Conservation (phyloP, 1,140 invertebrate genomes). For the Hycleus phaleratus region DNA sequence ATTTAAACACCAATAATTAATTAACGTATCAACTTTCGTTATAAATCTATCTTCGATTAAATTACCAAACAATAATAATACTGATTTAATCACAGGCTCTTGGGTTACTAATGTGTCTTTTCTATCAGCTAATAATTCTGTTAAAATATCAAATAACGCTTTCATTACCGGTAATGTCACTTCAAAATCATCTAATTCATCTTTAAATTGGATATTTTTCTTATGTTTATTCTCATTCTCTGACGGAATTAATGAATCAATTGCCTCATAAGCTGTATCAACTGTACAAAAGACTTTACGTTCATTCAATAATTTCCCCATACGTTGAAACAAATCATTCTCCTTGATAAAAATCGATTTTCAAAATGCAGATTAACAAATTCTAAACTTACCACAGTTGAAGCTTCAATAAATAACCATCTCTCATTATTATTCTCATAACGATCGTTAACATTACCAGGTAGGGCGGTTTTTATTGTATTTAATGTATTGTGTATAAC, state of each 20-base stretch:
- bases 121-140: slow-evolving; percentile 33
- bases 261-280: slow-evolving; percentile 38
- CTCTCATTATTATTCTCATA: slow-evolving; percentile 17
- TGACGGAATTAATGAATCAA: slow-evolving; percentile 32
- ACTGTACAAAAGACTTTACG: slow-evolving; percentile 36
- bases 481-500: slow-evolving; percentile 39
- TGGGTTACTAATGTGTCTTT: slow-evolving; percentile 27
- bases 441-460: slow-evolving; percentile 26
- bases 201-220: slow-evolving; percentile 23
- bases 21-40: slow-evolving; percentile 12
- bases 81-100: slow-evolving; percentile 34
- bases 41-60: slow-evolving; percentile 27
- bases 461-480: slow-evolving; percentile 39
- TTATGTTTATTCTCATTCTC: background rate
- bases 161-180: slow-evolving; percentile 34
- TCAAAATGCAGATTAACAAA: no score
- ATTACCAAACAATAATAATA: slow-evolving; percentile 31
- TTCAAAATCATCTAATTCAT: slow-evolving; percentile 39
- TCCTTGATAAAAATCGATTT: slow-evolving; percentile 16
- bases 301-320: slow-evolving; percentile 34
- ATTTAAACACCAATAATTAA: slow-evolving; percentile 22
- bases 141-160: slow-evolving; percentile 32
- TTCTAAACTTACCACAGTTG: slow-evolving; percentile 13
- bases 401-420: slow-evolving; percentile 22
- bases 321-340: slow-evolving; percentile 22